phyloP scores from a whole-genome alignment of 2,888 invertebrate species.

The Iselma pallidipennis region DNA sequence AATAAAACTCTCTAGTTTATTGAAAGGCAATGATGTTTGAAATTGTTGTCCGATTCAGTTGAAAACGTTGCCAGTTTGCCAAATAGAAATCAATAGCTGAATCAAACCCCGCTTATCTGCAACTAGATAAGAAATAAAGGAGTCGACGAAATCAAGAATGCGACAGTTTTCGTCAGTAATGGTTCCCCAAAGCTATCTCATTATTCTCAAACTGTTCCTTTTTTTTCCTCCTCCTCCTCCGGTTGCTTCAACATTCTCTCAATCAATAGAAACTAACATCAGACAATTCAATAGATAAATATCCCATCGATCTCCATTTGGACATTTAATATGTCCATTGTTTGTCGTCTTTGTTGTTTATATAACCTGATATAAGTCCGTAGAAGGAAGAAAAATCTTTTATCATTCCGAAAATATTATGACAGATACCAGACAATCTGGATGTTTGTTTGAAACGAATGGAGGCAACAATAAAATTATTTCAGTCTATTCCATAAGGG shows the following conservation, averaged over 20 bases:
- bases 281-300: slow-evolving; percentile 17
- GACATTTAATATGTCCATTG: background rate
- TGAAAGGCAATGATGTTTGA: slow-evolving; percentile 7
- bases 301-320: background rate
- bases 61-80: slow-evolving; percentile 19
- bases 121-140: slow-evolving; percentile 31
- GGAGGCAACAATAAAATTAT: slow-evolving; percentile 22
- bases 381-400: slow-evolving; percentile 28
- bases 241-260: slow-evolving; percentile 27
- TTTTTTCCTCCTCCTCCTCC: slow-evolving; percentile 25
- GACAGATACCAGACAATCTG: slow-evolving; percentile 12
- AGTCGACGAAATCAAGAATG: slow-evolving; percentile 40
- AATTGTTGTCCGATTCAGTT: slow-evolving; percentile 7
- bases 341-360: background rate
- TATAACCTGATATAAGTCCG: background rate
- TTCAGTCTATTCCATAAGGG: slow-evolving; percentile 20
- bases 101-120: slow-evolving; percentile 30
- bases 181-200: slow-evolving; percentile 39
- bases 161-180: slow-evolving; percentile 39
- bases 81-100: slow-evolving; percentile 35
- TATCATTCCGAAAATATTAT: background rate
- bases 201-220: slow-evolving; percentile 38
- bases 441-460: slow-evolving; percentile 19
- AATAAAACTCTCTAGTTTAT: background rate
- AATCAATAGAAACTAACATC: slow-evolving; percentile 36